phyloP scores from a whole-genome alignment of 2,113 vertebrate genomes.

The Gambusia affinis region DNA sequence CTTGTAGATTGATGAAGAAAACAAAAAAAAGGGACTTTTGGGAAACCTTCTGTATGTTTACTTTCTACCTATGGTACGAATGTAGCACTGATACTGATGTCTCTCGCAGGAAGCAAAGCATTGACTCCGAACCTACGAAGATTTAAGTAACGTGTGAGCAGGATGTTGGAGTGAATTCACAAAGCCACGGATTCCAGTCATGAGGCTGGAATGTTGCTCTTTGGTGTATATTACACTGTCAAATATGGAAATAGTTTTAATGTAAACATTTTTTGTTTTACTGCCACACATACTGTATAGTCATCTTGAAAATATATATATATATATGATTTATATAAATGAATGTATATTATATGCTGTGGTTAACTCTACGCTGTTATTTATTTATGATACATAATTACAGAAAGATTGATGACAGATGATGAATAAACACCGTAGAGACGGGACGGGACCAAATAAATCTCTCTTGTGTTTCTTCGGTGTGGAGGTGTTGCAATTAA shows the following conservation, averaged over 20 bases:
- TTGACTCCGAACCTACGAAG: conserved; percentile 66
- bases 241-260: conserved; percentile 62
- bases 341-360: conserved; percentile 77
- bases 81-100: conserved; percentile 15
- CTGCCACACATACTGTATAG: conserved; percentile 77
- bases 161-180: conserved; percentile 24
- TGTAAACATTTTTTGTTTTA: conserved; percentile 74
- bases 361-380: conserved; percentile 66
- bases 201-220: conserved; percentile 67
- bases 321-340: conserved; percentile 60
- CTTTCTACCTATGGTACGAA: conserved; percentile 4
- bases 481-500: not conserved
- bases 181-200: conserved; percentile 67
- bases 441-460: conserved; percentile 13
- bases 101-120: conserved; percentile 75
- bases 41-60: not conserved
- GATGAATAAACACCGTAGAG: conserved; percentile 73
- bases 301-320: conserved; percentile 57
- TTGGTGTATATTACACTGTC: conserved; percentile 87
- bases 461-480: not conserved
- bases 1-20: not conserved
- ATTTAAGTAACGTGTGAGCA: conserved; percentile 65
- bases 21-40: not conserved
- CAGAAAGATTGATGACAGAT: conserved; percentile 49
- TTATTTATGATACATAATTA: conserved; percentile 68